These are phyloP conservation scores for Zaprionus lachaisei DNA, from an alignment of 1,140 invertebrate genomes.

Conservation along the genomic window DNA sequence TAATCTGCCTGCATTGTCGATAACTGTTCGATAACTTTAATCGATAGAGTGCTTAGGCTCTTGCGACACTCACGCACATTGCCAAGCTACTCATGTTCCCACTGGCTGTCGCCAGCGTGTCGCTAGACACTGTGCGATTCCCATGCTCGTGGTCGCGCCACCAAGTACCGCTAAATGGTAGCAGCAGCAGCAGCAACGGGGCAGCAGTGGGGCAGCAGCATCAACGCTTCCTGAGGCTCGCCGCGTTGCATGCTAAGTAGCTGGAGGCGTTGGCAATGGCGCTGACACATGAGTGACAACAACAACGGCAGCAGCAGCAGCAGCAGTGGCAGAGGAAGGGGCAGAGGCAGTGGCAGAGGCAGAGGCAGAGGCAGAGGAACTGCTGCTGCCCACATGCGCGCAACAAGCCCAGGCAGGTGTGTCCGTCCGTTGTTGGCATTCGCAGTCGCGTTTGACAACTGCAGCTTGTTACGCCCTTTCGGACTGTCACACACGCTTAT, in stretches of 20 bases:
- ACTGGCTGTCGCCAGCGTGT: conserved; percentile 38
- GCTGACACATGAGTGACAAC: conserved; percentile 65
- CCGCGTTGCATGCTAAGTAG: conserved; percentile 76
- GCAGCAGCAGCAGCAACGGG: conserved; percentile 38
- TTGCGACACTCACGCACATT: not conserved
- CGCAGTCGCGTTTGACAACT: conserved; percentile 58
- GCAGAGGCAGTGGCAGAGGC: not conserved
- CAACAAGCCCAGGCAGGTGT: conserved; percentile 64
- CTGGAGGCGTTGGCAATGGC: conserved; percentile 55
- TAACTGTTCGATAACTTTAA: too few relatives aligned
- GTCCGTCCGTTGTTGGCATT: conserved; percentile 25
- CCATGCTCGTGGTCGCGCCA: conserved; percentile 62
- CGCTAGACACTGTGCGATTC: conserved; percentile 54
- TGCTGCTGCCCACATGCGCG: conserved; percentile 58
- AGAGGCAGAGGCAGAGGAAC: not conserved
- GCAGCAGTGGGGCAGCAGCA: conserved; percentile 1
- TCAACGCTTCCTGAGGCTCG: conserved; percentile 64
- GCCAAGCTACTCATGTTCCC: conserved; percentile 16
- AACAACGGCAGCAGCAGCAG: conserved; percentile 25
- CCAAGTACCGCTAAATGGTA: conserved; percentile 78
- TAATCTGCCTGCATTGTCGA: not conserved
- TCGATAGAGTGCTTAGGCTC: not conserved
- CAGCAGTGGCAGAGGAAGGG: conserved; percentile 15
- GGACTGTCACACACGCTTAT: conserved; percentile 67
- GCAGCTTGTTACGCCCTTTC: conserved; percentile 75